phyloP scores from a whole-genome alignment of 2,113 vertebrate genomes.

The Promerops cafer region DNA sequence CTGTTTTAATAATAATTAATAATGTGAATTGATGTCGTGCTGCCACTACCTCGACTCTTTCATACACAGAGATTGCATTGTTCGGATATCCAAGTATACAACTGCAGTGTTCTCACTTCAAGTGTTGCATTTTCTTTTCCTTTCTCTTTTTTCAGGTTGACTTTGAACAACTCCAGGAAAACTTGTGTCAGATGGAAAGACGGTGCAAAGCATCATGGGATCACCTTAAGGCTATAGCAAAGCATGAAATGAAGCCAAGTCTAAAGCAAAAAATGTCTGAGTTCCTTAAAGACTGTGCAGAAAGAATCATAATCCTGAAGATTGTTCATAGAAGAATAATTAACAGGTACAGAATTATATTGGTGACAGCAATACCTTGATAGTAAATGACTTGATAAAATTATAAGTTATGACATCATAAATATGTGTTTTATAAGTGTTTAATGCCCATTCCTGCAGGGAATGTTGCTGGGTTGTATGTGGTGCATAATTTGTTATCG shows the following conservation, averaged over 20 bases:
- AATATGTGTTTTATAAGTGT: background rate
- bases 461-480: background rate
- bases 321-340: slow-evolving; percentile 95
- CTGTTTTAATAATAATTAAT: background rate
- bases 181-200: slow-evolving; percentile 92
- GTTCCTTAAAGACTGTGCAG: slow-evolving; percentile 95
- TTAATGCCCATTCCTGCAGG: background rate
- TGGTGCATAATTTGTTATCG: background rate
- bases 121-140: background rate
- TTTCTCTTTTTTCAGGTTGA: slow-evolving; percentile 82
- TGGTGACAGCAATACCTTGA: background rate
- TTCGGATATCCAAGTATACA: background rate
- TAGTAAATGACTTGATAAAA: background rate
- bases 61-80: background rate
- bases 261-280: slow-evolving; percentile 96
- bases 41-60: background rate
- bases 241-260: slow-evolving; percentile 92
- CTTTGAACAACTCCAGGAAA: slow-evolving; percentile 97
- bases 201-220: slow-evolving; percentile 98
- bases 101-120: background rate
- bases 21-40: background rate
- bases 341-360: slow-evolving; percentile 79
- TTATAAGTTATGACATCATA: background rate
- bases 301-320: slow-evolving; percentile 96
- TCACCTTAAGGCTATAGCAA: slow-evolving; percentile 95